Conservation (phyloP, 2,113 vertebrate genomes). For the Malurus alboscapulatus region DNA sequence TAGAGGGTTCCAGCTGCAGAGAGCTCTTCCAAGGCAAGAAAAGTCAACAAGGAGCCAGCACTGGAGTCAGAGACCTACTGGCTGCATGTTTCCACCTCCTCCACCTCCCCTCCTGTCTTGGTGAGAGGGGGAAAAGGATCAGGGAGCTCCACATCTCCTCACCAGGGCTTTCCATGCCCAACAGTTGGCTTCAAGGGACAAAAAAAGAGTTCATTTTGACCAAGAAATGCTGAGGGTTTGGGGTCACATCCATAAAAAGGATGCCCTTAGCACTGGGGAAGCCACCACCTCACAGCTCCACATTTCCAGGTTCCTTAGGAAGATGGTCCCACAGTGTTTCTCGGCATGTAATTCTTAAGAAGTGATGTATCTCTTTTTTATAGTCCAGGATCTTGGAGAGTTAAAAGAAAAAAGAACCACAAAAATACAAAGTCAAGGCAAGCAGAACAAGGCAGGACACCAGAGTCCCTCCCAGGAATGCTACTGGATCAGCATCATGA, state of each 20-base stretch:
- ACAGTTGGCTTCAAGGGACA: rapidly evolving
- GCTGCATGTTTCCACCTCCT: background rate
- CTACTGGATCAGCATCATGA: background rate
- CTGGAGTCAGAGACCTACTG: background rate
- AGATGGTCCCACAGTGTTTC: rapidly evolving
- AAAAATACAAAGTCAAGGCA: background rate
- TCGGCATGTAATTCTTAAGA: background rate
- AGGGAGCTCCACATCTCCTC: background rate
- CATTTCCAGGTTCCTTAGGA: background rate
- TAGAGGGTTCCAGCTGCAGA: rapidly evolving
- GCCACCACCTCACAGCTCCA: background rate
- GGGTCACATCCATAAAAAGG: background rate
- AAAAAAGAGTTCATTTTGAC: background rate
- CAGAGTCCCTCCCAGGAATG: background rate
- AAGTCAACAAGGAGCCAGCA: background rate
- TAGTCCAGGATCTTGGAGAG: background rate
- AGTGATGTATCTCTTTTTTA: background rate
- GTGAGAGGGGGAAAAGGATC: background rate
- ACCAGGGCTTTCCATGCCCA: background rate
- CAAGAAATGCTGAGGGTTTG: background rate
- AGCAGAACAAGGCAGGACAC: background rate
- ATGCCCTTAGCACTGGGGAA: background rate
- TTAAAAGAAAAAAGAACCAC: rapidly evolving
- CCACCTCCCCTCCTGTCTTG: background rate
- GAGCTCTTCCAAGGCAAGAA: background rate